Conservation (phyloP, 2,113 vertebrate genomes). For the Gnathonemus echidnorhynchus region DNA sequence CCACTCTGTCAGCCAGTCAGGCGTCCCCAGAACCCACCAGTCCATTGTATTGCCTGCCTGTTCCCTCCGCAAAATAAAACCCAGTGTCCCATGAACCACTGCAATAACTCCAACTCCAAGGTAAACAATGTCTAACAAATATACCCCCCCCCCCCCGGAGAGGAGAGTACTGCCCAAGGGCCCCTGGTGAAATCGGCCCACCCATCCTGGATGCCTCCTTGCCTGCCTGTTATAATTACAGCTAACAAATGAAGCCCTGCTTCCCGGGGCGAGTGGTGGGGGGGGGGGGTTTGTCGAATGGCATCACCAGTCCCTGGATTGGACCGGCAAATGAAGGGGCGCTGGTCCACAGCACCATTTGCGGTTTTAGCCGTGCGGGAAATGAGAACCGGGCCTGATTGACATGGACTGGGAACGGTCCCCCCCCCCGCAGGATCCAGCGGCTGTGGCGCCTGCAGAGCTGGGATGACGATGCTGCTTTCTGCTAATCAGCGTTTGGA, state of each 20-base stretch:
- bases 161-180: background rate
- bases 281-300: background rate
- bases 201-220: background rate
- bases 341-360: background rate
- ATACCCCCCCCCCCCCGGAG: background rate
- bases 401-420: background rate
- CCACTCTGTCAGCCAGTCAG: background rate
- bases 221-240: background rate
- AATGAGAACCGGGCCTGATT: background rate
- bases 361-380: background rate
- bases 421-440: background rate
- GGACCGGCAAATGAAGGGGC: background rate
- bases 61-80: slow-evolving; percentile 21
- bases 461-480: rapidly evolving
- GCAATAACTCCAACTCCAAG: slow-evolving; percentile 3
- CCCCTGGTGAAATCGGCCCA: background rate
- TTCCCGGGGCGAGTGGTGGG: background rate
- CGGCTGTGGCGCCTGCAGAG: background rate
- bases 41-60: slow-evolving; percentile 17
- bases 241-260: background rate
- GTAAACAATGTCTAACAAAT: background rate
- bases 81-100: slow-evolving; percentile 24
- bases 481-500: background rate
- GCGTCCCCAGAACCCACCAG: slow-evolving; percentile 13
- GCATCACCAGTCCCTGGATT: background rate